These are phyloP conservation scores for Pemphigus obesinymphae DNA, from an alignment of 1,140 invertebrate species.

Conservation along the genomic window DNA sequence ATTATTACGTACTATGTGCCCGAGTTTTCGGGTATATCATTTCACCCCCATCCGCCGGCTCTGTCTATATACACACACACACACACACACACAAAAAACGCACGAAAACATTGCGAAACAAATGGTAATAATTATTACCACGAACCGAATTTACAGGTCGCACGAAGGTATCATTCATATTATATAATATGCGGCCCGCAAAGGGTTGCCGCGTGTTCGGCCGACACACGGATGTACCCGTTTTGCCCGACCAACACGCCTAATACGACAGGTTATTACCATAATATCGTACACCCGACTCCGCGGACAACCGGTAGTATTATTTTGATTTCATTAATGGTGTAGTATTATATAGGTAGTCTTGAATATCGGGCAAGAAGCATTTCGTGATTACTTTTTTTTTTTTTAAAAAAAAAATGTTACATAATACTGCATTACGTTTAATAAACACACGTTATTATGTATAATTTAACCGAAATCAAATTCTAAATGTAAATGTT, in stretches of 20 bases:
- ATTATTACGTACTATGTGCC: no score
- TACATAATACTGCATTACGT: not conserved
- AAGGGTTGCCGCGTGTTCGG: not conserved
- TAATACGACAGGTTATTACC: constrained; percentile 22
- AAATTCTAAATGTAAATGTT: not conserved
- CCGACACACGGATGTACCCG: constrained; percentile 1
- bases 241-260: constrained; percentile 4
- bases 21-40: constrained; percentile 16
- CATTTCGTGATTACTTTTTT: not conserved
- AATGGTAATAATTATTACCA: not conserved
- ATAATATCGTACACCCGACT: not conserved
- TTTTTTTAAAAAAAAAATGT: not conserved
- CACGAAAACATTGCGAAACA: constrained; percentile 19
- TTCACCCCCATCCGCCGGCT: not conserved
- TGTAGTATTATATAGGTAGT: not conserved
- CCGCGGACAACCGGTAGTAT: not conserved
- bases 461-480: not conserved
- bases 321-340: constrained; percentile 1
- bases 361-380: not conserved
- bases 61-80: not conserved
- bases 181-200: not conserved
- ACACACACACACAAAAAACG: not conserved
- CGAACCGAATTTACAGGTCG: not conserved
- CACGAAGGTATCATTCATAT: constrained; percentile 16
- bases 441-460: not conserved